Evolutionary conservation across 2,113 vertebrate species (phyloP), one percentile per base, ranked within the genome.

Genomic region (Oreochromis aureus): DNA sequence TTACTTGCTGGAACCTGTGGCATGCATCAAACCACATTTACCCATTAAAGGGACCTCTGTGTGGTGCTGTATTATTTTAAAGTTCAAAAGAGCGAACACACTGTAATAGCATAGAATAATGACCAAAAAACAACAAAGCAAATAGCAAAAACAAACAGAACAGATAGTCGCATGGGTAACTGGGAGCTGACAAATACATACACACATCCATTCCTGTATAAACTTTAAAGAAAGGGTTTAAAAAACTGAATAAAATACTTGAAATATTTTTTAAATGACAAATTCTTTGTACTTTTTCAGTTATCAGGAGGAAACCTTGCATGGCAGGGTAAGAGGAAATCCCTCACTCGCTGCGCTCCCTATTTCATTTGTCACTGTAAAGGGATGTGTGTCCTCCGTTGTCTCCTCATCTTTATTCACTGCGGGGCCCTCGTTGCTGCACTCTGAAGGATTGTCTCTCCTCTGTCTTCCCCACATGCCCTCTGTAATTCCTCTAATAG

Each of bases 351-450:
- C 76, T 30, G 39, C 41, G 8, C 58, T 69, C 24, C 58, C 63
- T 16, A 5, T 86, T 87, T 87, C 66, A 85, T 90, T 81, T 83
- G 81, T 91, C 85, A 55, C 83, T 55, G 61, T 89, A 88, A 88
- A 86, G 80, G 91, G 86, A 85, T 82, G 86, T 59, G 86, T 90
- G 85, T 91, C 91, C 93, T 94, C 92, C 82, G 71, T 58, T 89
- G 83, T 91, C 89, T 85, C 82, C 93, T 96, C 92, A 95, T 95
- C 86, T 87, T 90, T 91, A 94, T 94, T 93, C 93, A 88, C 84
- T 6, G 80, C 90, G 61, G 92, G 82, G 54, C 55, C 54, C 79
- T 87, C 6, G 12, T 86, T 59, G 69, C 81, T 80, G 91, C 92
- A 86, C 87, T 91, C 82, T 91, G 86, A 92, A 89, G 91, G 89